Conservation (phyloP, 2,888 invertebrate genomes). For the Rotaria magnacalcarata region DNA sequence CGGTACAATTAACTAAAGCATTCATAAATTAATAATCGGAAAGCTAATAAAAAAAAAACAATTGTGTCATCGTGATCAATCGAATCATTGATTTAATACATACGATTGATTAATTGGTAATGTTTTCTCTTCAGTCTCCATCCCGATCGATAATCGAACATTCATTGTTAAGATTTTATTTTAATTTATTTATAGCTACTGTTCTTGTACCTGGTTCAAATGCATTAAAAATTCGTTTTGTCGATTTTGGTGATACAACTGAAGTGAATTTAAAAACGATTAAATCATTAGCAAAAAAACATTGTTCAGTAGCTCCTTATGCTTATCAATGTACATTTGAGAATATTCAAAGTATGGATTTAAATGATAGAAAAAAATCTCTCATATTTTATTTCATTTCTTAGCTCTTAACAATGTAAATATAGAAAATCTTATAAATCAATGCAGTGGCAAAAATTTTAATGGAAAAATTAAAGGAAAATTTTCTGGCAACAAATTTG, state of each 20-base stretch:
- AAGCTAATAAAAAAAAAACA: too few species aligned
- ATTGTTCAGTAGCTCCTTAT: not conserved
- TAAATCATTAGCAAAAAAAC: constrained; percentile 10
- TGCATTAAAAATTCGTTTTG: not conserved
- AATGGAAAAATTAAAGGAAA: not conserved
- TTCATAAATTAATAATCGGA: too few species aligned
- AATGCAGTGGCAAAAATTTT: not conserved
- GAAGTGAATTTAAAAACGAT: not conserved
- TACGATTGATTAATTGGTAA: too few species aligned
- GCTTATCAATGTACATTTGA: not conserved
- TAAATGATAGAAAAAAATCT: not conserved
- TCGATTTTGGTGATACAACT: not conserved
- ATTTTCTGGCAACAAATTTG: not conserved
- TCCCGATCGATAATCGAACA: too few species aligned
- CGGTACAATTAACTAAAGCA: too few species aligned
- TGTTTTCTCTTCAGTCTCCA: too few species aligned
- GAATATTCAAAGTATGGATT: not conserved
- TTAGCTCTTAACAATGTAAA: not conserved
- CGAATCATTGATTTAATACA: too few species aligned
- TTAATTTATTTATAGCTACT: not conserved
- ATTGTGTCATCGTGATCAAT: too few species aligned
- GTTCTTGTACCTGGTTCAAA: not conserved
- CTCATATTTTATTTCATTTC: not conserved
- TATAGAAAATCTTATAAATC: not conserved
- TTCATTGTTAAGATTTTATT: not conserved